Conservation (phyloP, 2,888 invertebrate genomes). For the Pseudeuparius sepicola region DNA sequence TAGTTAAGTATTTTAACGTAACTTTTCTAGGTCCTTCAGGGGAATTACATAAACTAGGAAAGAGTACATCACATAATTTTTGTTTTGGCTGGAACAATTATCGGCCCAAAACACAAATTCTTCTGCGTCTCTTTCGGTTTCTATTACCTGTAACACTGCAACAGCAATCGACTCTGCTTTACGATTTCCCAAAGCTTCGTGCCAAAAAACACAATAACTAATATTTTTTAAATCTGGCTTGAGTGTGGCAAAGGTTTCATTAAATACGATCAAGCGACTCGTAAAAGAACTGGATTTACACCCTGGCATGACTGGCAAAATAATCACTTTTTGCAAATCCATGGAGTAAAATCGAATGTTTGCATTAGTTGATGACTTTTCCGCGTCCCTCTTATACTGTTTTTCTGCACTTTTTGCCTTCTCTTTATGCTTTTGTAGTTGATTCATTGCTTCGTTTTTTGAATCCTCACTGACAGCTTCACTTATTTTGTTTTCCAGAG, state of each 20-base stretch:
- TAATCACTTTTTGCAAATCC: slow-evolving; percentile 19
- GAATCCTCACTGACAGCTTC: slow-evolving; percentile 3
- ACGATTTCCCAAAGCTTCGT: slow-evolving; percentile 17
- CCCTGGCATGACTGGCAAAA: slow-evolving; percentile 17
- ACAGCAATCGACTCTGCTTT: slow-evolving; percentile 15
- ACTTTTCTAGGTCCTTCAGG: slow-evolving; percentile 10
- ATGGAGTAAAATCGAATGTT: slow-evolving; percentile 15
- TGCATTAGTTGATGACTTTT: neutral
- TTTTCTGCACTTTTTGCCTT: slow-evolving; percentile 10
- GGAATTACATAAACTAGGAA: slow-evolving; percentile 11
- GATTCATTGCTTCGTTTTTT: too few relatives aligned
- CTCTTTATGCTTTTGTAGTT: too few relatives aligned
- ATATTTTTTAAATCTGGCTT: slow-evolving; percentile 9
- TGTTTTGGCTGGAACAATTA: too few relatives aligned
- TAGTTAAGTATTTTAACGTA: slow-evolving; percentile 15
- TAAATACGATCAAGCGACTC: slow-evolving; percentile 15
- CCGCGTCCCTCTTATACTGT: slow-evolving; percentile 5
- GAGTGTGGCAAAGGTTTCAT: slow-evolving; percentile 16
- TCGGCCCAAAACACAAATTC: slow-evolving; percentile 18
- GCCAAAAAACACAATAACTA: slow-evolving; percentile 18
- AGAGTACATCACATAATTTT: slow-evolving; percentile 14
- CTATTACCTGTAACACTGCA: slow-evolving; percentile 14
- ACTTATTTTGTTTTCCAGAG: neutral
- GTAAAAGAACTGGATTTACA: slow-evolving; percentile 15
- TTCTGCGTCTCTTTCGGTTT: slow-evolving; percentile 10